Percentiles rank a stretch among this genome's conserved stretches.
Evolutionary conservation across 2,888 invertebrate genomes (phyloP).

Genomic region (Mythimna albipuncta): DNA sequence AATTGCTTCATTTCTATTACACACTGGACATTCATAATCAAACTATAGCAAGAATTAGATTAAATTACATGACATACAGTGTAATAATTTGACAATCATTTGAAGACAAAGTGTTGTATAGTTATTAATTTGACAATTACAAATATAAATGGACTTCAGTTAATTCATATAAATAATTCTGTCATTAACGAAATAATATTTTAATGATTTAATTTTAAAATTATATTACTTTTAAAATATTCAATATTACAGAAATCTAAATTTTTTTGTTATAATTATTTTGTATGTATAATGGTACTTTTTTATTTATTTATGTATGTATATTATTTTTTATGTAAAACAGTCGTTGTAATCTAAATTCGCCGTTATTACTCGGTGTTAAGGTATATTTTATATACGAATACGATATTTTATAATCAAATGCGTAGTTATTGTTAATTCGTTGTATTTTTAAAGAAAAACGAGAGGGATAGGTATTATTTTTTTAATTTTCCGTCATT

Average conservation of each 20-base stretch:
- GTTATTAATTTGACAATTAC: conserved; percentile 22
- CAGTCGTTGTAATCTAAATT: conserved; percentile 71
- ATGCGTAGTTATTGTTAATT: conserved; percentile 40
- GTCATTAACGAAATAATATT: conserved; percentile 31
- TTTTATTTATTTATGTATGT: conserved; percentile 20
- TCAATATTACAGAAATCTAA: conserved; percentile 10
- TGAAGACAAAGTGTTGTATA: neutral
- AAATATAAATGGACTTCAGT: conserved; percentile 27
- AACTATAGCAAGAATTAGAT: neutral
- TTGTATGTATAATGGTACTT: conserved; percentile 26
- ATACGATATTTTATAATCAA: conserved; percentile 43
- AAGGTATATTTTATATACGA: conserved; percentile 40
- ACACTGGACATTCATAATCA: neutral
- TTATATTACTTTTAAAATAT: conserved; percentile 5
- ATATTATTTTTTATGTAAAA: conserved; percentile 42
- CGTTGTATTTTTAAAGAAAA: conserved; percentile 58
- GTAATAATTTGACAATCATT: conserved; percentile 26
- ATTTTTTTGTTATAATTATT: conserved; percentile 9
- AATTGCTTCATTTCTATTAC: conserved; percentile 8
- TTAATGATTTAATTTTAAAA: neutral
- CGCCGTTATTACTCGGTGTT: conserved; percentile 54
- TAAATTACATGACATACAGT: neutral
- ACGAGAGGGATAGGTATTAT: neutral
- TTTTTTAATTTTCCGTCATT: conserved; percentile 2
- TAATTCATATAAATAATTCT: conserved; percentile 4